A percentile compares a stretch with the other conserved stretches of the same genome.
Evolutionary conservation across 35 echinoderm and acorn worm genomes (phyloP).

Genomic region (Ophioderma brevispina): DNA sequence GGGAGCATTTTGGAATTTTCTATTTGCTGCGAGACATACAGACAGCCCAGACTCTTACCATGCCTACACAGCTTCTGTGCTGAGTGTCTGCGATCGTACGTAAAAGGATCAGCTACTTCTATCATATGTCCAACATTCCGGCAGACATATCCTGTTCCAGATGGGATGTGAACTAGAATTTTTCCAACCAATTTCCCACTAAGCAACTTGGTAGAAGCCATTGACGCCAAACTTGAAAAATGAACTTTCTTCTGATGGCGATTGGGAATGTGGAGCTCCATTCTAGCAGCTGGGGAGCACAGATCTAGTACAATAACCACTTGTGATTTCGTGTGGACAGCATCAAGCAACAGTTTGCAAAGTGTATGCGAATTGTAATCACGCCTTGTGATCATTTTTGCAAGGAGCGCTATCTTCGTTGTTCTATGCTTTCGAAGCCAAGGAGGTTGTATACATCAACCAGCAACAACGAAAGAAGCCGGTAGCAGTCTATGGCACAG

Average conservation of each 20-base stretch:
- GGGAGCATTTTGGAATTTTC: constrained; percentile 53
- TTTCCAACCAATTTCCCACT: constrained; percentile 58
- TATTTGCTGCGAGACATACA: constrained; percentile 38
- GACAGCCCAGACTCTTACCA: constrained; percentile 39
- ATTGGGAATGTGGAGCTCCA: no score
- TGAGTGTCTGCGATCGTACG: constrained; percentile 44
- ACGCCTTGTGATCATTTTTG: neutral
- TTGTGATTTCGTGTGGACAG: neutral
- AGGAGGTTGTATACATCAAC: neutral
- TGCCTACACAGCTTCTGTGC: constrained; percentile 76
- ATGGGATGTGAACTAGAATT: constrained; percentile 6
- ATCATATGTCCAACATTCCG: constrained; percentile 46
- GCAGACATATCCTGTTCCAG: neutral
- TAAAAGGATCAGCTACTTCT: neutral
- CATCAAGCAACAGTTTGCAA: neutral
- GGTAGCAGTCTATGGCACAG: neutral
- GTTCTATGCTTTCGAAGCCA: neutral
- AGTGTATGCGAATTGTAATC: neutral
- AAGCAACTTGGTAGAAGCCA: constrained; percentile 42
- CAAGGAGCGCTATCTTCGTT: neutral
- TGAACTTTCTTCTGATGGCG: neutral
- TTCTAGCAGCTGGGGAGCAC: no score
- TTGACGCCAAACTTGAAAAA: neutral
- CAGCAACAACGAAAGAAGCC: neutral
- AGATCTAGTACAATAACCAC: neutral